Conservation (phyloP, 2,888 invertebrate genomes). For the Heliothis peltigera region DNA sequence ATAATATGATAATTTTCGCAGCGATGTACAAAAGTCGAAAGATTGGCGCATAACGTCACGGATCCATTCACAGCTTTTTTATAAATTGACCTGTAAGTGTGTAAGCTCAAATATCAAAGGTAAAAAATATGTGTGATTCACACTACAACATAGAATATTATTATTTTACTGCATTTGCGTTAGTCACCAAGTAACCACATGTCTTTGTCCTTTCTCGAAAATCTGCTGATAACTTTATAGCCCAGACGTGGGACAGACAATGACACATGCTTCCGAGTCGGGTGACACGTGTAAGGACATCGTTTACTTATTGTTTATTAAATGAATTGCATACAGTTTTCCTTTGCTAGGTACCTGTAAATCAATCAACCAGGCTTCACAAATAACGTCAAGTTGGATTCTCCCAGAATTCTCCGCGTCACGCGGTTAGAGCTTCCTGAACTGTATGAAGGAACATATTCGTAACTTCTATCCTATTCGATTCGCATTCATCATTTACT, state of each 20-base stretch:
- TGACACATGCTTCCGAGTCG: constrained; percentile 71
- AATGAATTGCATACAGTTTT: constrained; percentile 39
- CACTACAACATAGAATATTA: constrained; percentile 60
- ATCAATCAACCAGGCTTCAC: constrained; percentile 23
- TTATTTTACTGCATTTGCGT: constrained; percentile 70
- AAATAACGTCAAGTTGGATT: background rate
- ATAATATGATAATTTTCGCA: background rate
- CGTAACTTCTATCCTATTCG: too few relatives aligned
- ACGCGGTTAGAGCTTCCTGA: background rate
- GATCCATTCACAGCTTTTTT: constrained; percentile 11
- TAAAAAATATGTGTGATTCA: constrained; percentile 71
- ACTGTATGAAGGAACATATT: too few relatives aligned
- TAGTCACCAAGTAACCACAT: constrained; percentile 79
- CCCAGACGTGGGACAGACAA: constrained; percentile 76
- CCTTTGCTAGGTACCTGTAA: constrained; percentile 27
- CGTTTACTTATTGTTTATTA: constrained; percentile 58
- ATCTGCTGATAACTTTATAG: constrained; percentile 74
- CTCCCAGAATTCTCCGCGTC: background rate
- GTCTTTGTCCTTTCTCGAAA: constrained; percentile 82
- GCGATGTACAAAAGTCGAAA: too few relatives aligned
- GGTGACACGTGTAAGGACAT: constrained; percentile 62
- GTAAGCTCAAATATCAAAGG: constrained; percentile 24
- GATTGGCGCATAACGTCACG: background rate
- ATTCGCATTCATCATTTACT: too few relatives aligned
- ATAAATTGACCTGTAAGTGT: constrained; percentile 3